Conservation (phyloP, 2,888 invertebrate species). For the Diarsia rubi region DNA sequence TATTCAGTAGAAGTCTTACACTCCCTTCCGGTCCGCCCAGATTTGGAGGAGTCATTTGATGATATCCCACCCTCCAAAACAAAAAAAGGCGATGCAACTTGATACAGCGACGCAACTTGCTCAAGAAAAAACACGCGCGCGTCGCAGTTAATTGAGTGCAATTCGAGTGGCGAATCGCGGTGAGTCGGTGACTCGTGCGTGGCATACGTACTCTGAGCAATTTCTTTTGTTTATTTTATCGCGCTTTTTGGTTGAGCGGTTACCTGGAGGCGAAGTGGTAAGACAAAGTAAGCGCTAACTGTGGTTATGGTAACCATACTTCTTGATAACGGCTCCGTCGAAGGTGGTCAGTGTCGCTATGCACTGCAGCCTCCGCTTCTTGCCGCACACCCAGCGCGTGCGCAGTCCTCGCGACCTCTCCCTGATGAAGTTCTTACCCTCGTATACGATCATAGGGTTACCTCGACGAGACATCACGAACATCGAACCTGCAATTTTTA, state of each 20-base stretch:
- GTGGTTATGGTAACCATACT: constrained; percentile 81
- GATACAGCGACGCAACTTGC: neutral
- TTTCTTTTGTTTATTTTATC: neutral
- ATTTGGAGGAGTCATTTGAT: no score
- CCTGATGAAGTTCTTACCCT: constrained; percentile 80
- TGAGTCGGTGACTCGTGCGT: neutral
- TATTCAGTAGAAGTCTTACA: no score
- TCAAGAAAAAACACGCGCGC: neutral
- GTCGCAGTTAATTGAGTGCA: neutral
- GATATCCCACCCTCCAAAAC: no score
- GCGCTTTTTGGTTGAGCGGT: neutral
- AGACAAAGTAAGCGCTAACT: constrained; percentile 68
- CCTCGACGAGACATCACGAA: constrained; percentile 81
- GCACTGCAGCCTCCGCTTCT: constrained; percentile 79
- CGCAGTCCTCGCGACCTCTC: constrained; percentile 75
- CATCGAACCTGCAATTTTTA: constrained; percentile 67
- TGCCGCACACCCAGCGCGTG: constrained; percentile 83
- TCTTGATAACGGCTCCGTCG: constrained; percentile 75
- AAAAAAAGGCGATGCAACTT: neutral
- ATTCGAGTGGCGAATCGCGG: neutral
- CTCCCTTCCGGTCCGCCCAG: no score
- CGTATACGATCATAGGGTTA: constrained; percentile 82
- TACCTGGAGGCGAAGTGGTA: neutral
- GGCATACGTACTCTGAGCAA: neutral
- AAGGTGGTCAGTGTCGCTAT: constrained; percentile 80